phyloP scores from a whole-genome alignment of 2,113 vertebrate genomes.

The Apeltes quadracus region DNA sequence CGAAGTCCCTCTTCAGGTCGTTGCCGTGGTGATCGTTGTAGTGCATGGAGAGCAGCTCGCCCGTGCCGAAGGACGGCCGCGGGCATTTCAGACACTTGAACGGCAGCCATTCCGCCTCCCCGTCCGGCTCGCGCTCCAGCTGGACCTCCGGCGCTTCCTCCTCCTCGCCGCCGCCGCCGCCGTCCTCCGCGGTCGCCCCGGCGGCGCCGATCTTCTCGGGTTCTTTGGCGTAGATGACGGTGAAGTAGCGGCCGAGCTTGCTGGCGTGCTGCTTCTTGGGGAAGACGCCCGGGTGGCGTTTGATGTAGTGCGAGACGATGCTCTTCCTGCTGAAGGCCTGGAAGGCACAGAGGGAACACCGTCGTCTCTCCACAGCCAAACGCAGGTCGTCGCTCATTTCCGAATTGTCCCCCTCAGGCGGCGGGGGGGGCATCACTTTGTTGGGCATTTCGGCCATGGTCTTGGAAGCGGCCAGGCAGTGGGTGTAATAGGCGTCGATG shows the following conservation, averaged over 20 bases:
- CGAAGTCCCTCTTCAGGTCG: conserved; percentile 94
- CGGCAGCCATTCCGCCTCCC: conserved; percentile 88
- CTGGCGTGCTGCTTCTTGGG: conserved; percentile 95
- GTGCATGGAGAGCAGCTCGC: conserved; percentile 92
- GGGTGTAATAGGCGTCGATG: conserved; percentile 98
- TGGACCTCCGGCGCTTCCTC: conserved; percentile 80
- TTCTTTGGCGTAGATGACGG: conserved; percentile 92
- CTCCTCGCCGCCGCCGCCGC: too few species aligned
- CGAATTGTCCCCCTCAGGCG: conserved; percentile 84
- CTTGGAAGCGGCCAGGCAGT: conserved; percentile 95
- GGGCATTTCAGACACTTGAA: conserved; percentile 96
- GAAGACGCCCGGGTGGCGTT: conserved; percentile 97
- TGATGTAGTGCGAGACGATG: conserved; percentile 98
- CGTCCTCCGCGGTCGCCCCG: conserved; percentile 68
- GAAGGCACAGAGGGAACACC: conserved; percentile 93
- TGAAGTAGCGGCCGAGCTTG: conserved; percentile 96
- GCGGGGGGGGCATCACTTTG: conserved; percentile 88
- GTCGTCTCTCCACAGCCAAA: conserved; percentile 91
- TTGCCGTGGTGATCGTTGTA: conserved; percentile 94
- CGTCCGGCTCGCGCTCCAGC: conserved; percentile 82
- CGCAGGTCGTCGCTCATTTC: conserved; percentile 92
- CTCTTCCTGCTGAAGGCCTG: conserved; percentile 98
- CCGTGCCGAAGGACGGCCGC: conserved; percentile 90
- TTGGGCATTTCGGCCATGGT: conserved; percentile 87
- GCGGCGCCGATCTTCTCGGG: conserved; percentile 76